These are phyloP conservation scores for Margarornis squamiger DNA, from an alignment of 2,797 vertebrate species.

Conservation along the genomic window DNA sequence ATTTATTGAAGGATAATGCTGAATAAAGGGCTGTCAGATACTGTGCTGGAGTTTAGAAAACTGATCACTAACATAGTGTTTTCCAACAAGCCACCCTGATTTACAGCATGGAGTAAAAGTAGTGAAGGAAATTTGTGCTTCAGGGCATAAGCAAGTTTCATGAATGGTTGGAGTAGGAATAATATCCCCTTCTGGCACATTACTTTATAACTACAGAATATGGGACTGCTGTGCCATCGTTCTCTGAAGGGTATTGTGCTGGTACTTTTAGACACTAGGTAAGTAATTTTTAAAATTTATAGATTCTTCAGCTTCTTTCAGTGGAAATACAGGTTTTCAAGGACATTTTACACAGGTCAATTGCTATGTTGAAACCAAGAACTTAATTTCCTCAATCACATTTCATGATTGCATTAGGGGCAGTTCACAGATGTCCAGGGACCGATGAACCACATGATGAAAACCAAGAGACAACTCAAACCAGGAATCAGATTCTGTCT, in stretches of 20 bases:
- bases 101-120: neutral
- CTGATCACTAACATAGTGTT: neutral
- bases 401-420: neutral
- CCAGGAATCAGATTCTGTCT: neutral
- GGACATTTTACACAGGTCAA: neutral
- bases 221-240: neutral
- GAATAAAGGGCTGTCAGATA: neutral
- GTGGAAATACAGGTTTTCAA: slow-evolving; percentile 1
- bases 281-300: slow-evolving; percentile 30
- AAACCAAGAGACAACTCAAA: neutral
- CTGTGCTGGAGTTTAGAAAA: neutral
- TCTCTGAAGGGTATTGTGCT: neutral
- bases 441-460: neutral
- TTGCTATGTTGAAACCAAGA: slow-evolving; percentile 17
- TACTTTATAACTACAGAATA: slow-evolving; percentile 5
- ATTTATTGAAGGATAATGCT: neutral
- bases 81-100: neutral
- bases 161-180: neutral
- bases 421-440: neutral
- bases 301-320: neutral
- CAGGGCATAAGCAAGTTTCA: neutral
- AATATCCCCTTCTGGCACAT: neutral
- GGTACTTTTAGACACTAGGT: neutral
- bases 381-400: neutral
- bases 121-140: neutral